Base-by-base conservation (phyloP, 2,113 vertebrate genomes). In the Rhodinocichla rosea region DNA sequence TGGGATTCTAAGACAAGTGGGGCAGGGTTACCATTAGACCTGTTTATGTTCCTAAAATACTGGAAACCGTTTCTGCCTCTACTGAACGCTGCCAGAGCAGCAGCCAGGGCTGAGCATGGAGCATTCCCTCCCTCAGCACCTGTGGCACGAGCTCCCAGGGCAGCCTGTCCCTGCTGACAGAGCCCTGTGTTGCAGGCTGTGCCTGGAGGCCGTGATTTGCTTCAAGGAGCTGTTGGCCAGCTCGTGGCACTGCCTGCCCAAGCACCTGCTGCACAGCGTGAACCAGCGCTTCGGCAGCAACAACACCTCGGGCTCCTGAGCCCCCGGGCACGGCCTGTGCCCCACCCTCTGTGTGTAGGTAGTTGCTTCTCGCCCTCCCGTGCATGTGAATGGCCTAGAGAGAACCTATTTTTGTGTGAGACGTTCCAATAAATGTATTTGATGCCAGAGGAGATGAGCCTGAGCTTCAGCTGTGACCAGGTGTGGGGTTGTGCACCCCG, bases 201-300 rank as follows among this genome's bases (percentile, higher is more conserved):
- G 99, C 81, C 98, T 99, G 76, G 99, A 99, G 90, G 97, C 98
- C 0, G 97, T 98, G 30, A 98, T 99, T 35, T 98, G 98, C 97
- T 98, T 99, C 92, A 98, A 98, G 95, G 98, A 99, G 94, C 97
- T 97, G 64, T 78, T 99, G 96, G 98, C 98, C 52, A 97, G 89
- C 75, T 98, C 98, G 53, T 99, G 99, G 99, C 98, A 99, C 88
- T 99, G 98, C 94, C 98, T 99, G 90, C 99, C 99, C 59, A 99
- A 99, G 96, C 99, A 99, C 96, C 95, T 99, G 65, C 98, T 99
- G 80, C 98, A 98, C 96, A 98, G 97, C 89, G 98, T 99, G 69
- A 98, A 98, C 60, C 98, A 98, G 97, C 98, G 98, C 56, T 98
- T 99, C 40, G 97, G 98, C 6, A 98, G 97, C 71, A 98, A 98